These are phyloP conservation scores for Pantala flavescens DNA, from an alignment of 1,140 invertebrate genomes.

Conservation along the genomic window DNA sequence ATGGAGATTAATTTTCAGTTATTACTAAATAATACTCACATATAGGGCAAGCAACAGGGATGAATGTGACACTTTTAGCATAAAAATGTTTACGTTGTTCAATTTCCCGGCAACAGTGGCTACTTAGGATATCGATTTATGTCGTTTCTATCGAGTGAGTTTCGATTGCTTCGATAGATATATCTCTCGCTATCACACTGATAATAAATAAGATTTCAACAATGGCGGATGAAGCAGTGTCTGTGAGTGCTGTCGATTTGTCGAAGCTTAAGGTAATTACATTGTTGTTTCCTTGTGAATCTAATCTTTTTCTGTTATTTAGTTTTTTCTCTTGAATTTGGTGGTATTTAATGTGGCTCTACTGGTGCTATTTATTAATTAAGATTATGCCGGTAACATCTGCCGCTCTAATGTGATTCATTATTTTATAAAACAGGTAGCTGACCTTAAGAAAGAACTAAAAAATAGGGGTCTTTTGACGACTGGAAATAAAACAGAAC, in stretches of 20 bases:
- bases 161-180: too few species aligned
- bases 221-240: background rate
- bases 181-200: too few species aligned
- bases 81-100: too few species aligned
- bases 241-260: background rate
- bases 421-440: conserved; percentile 40
- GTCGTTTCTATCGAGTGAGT: too few species aligned
- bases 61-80: too few species aligned
- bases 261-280: background rate
- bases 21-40: too few species aligned
- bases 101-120: too few species aligned
- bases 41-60: too few species aligned
- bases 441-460: conserved; percentile 67
- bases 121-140: too few species aligned
- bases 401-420: background rate
- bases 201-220: background rate
- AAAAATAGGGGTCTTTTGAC: conserved; percentile 61
- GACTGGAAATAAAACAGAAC: conserved; percentile 68
- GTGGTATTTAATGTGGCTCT: background rate
- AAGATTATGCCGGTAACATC: background rate
- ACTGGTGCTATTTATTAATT: background rate
- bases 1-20: too few species aligned
- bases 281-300: background rate
- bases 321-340: background rate
- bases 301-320: background rate